Evolutionary conservation across 2,888 invertebrate species (phyloP).

Genomic region (Trichogramma evanescens): DNA sequence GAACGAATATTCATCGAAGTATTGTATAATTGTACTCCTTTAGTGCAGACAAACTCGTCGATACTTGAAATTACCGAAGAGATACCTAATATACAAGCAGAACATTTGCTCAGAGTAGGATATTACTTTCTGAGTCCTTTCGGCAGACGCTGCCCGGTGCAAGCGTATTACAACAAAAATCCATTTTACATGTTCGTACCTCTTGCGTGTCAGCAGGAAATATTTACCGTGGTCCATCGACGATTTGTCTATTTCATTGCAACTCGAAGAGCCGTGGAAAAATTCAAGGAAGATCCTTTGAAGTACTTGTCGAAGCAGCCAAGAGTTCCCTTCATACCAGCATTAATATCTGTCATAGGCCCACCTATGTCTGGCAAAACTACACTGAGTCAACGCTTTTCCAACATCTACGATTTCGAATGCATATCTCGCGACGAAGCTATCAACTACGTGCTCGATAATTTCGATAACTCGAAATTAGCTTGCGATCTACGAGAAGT

Average conservation of each 20-base stretch:
- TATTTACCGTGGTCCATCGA: constrained; percentile 56
- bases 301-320: constrained; percentile 51
- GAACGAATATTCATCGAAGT: constrained; percentile 34
- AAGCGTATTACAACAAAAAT: constrained; percentile 50
- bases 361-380: constrained; percentile 61
- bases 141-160: constrained; percentile 60
- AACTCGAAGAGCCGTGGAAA: constrained; percentile 47
- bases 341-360: constrained; percentile 55
- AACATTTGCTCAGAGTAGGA: constrained; percentile 53
- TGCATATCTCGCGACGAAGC: constrained; percentile 54
- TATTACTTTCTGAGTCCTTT: constrained; percentile 60
- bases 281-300: constrained; percentile 54
- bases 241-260: constrained; percentile 56
- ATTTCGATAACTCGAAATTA: constrained; percentile 52
- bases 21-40: constrained; percentile 33
- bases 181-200: constrained; percentile 51
- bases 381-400: constrained; percentile 52
- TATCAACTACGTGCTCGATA: constrained; percentile 49
- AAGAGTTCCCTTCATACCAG: constrained; percentile 48
- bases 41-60: constrained; percentile 50
- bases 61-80: constrained; percentile 55
- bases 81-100: constrained; percentile 52
- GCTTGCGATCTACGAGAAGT: constrained; percentile 45
- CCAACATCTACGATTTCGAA: constrained; percentile 51
- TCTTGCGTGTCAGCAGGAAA: constrained; percentile 42